Percentiles rank a stretch among this genome's conserved stretches.
phyloP scores from a whole-genome alignment of 2,888 invertebrate species.

The Phalangium opilio region DNA sequence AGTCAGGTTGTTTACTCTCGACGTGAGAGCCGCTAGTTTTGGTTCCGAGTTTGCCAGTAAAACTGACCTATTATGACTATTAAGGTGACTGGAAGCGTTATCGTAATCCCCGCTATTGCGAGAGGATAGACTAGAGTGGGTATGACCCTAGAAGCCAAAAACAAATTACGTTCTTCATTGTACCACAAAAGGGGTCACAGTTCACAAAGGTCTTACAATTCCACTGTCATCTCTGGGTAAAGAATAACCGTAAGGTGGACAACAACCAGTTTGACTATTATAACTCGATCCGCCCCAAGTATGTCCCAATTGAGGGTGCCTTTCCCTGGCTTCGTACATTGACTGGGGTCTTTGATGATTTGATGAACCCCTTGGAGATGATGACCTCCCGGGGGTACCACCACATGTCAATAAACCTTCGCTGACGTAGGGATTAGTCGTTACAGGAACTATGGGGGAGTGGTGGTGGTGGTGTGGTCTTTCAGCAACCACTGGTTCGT shows the following conservation, averaged over 20 bases:
- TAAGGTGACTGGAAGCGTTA: conserved; percentile 1
- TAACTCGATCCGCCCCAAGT: background rate
- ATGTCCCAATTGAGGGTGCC: conserved; percentile 13
- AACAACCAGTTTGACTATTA: background rate
- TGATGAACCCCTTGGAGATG: background rate
- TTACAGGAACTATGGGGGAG: no score
- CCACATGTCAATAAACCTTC: no score
- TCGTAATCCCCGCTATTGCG: conserved; percentile 8
- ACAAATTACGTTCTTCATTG: background rate
- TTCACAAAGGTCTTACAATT: conserved; percentile 3
- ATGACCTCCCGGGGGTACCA: no score
- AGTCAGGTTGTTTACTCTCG: background rate
- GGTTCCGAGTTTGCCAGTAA: background rate
- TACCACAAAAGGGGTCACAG: background rate
- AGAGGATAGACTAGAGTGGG: conserved; percentile 9
- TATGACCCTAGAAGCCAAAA: conserved; percentile 3
- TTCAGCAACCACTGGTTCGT: conserved; percentile 1
- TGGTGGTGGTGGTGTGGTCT: no score
- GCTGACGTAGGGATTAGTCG: no score
- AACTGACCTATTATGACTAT: background rate
- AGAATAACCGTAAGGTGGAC: background rate
- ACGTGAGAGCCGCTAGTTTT: no score
- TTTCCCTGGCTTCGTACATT: conserved; percentile 30
- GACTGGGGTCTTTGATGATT: conserved; percentile 25
- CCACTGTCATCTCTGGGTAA: conserved; percentile 8